phyloP scores from a whole-genome alignment of 2,113 vertebrate species.

The Silurus meridionalis region DNA sequence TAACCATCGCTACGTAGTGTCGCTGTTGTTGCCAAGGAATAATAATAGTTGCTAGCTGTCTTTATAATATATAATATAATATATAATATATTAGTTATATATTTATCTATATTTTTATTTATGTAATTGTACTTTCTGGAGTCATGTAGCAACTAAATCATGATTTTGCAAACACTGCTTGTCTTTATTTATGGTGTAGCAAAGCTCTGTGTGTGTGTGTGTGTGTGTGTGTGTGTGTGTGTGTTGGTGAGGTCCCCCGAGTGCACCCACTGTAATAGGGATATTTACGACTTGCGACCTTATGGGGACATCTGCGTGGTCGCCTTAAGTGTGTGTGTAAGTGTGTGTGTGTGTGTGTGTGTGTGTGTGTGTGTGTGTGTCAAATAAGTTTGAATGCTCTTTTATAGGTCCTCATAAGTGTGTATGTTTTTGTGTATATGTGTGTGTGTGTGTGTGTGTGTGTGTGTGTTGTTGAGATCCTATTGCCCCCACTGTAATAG shows the following conservation, averaged over 20 bases:
- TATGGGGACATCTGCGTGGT: background rate
- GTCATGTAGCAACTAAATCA: background rate
- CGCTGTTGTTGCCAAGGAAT: background rate
- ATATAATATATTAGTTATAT: too few relatives aligned
- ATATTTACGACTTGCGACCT: background rate
- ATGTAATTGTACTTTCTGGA: background rate
- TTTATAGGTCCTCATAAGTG: too few relatives aligned
- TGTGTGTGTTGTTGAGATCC: background rate
- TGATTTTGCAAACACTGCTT: background rate
- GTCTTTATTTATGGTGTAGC: background rate
- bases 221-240: background rate
- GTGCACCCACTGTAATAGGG: background rate
- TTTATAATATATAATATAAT: background rate
- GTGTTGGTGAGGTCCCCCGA: background rate
- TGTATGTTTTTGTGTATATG: background rate
- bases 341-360: too few relatives aligned
- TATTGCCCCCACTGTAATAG: background rate
- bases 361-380: too few relatives aligned
- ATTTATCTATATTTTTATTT: too few relatives aligned
- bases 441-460: constrained; percentile 1
- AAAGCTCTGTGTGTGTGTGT: background rate
- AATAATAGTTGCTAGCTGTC: background rate
- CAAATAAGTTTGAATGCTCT: too few relatives aligned
- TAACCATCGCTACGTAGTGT: background rate
- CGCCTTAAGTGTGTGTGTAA: too few relatives aligned